Evolutionary conservation across 2,888 invertebrate genomes (phyloP).

Genomic region (Drosophila vallismaia): DNA sequence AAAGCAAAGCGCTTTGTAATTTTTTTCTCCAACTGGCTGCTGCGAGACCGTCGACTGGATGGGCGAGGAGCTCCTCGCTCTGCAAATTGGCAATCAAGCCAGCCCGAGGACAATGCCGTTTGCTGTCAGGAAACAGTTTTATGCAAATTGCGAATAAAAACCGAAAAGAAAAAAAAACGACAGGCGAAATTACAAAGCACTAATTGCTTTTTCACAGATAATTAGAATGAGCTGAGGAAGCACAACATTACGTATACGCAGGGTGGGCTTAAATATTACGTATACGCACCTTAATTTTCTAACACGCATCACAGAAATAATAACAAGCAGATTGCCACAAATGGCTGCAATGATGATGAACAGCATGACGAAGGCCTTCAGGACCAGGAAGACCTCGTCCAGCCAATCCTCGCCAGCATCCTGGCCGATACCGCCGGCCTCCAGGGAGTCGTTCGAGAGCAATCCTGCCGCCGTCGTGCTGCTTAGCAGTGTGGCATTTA

Average conservation of each 20-base stretch:
- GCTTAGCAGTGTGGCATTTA: slow-evolving; percentile 59
- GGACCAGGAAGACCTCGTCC: slow-evolving; percentile 86
- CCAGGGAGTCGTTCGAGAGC: slow-evolving; percentile 47
- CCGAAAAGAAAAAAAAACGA: not conserved
- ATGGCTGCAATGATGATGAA: slow-evolving; percentile 94
- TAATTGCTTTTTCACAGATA: slow-evolving; percentile 75
- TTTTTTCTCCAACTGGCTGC: slow-evolving; percentile 10
- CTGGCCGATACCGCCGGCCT: slow-evolving; percentile 1
- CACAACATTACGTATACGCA: not conserved
- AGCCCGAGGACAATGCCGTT: slow-evolving; percentile 43
- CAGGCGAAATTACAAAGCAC: slow-evolving; percentile 15
- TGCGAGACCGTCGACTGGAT: not conserved
- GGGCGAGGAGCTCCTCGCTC: slow-evolving; percentile 11
- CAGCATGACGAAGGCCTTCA: slow-evolving; percentile 93
- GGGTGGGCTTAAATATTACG: slow-evolving; percentile 23
- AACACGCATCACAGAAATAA: slow-evolving; percentile 92
- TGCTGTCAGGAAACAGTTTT: slow-evolving; percentile 42
- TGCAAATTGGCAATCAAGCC: slow-evolving; percentile 70
- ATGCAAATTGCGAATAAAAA: slow-evolving; percentile 64
- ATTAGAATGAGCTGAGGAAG: slow-evolving; percentile 52
- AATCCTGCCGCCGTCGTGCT: slow-evolving; percentile 50
- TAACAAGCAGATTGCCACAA: slow-evolving; percentile 95
- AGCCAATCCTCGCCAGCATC: slow-evolving; percentile 83
- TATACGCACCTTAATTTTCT: slow-evolving; percentile 85
- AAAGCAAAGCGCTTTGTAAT: slow-evolving; percentile 59